phyloP scores from a whole-genome alignment of 2,888 invertebrate species.

The Yponomeuta sedellus region DNA sequence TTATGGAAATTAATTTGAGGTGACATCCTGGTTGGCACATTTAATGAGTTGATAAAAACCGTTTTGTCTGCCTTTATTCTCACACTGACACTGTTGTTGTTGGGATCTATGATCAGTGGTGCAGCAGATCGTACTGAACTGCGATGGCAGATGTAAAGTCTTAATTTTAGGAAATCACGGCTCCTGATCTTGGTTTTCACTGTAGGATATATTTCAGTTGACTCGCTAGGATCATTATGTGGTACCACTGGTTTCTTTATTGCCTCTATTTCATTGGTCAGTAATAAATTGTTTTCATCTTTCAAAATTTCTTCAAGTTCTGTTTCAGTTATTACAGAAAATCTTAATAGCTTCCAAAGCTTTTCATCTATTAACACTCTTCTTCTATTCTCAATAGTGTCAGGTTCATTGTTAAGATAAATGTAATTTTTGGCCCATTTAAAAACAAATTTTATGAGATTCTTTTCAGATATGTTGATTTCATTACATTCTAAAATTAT shows the following conservation, averaged over 20 bases:
- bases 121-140: conserved; percentile 55
- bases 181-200: neutral
- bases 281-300: conserved; percentile 49
- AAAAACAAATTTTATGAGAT: conserved; percentile 70
- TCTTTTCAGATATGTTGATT: conserved; percentile 70
- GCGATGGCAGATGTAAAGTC: conserved; percentile 60
- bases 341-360: conserved; percentile 64
- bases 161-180: conserved; percentile 31
- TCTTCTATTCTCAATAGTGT: conserved; percentile 59
- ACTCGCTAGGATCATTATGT: conserved; percentile 23
- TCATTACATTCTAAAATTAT: conserved; percentile 65
- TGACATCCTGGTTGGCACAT: conserved; percentile 62
- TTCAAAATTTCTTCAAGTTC: conserved; percentile 56
- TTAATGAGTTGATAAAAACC: conserved; percentile 61
- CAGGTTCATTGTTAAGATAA: conserved; percentile 49
- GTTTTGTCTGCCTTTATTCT: conserved; percentile 61
- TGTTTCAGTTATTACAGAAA: conserved; percentile 45
- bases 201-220: conserved; percentile 25
- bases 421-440: conserved; percentile 75
- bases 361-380: conserved; percentile 55
- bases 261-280: conserved; percentile 41
- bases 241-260: conserved; percentile 32
- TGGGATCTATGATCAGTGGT: conserved; percentile 55
- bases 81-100: conserved; percentile 46
- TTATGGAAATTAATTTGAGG: conserved; percentile 52